Base-by-base conservation (phyloP, 2,888 invertebrate genomes). In the Kuschelorhynchus macadamiae region DNA sequence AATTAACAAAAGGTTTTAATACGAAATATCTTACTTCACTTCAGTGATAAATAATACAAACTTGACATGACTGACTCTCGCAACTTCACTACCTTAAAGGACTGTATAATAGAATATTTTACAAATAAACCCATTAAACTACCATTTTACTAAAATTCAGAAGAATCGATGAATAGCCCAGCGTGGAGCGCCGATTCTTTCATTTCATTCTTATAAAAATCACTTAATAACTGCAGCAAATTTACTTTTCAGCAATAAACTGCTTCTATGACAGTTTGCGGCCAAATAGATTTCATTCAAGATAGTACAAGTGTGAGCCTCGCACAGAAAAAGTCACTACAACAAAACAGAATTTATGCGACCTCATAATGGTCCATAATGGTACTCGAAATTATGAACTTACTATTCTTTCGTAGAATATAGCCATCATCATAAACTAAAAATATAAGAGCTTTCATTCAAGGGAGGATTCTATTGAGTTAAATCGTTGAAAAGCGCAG, bases 311-410 rank as follows among this genome's bases (percentile, higher is more conserved):
- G 67, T 61, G 52, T 32, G 71, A 55, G 66, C 65, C 61, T 49
- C 39, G 44, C 36, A 59, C 47, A 3, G 61, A 60, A 60, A 66
- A 60, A 56, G 49, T 65, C 66, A 47, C 36, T 50, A 61, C 59
- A 72, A 74, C 71, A 74, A 75, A 76, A 74, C 75, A 73, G 76
- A 76, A 80, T 80, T 81, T 81, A 81, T 80, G 78, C 75, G 78
- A 81, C 81, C 81, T 80, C 81, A 81, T 79, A 81, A 68, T 78
- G 77, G 72, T 63, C 76, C 79, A 77, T 76, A 78, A 76, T 50
- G 65, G 71, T 66, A 71, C 72, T 74, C 70, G 62, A 73, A 74
- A 72, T 75, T 65, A 75, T 74, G 57, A 72, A 75, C 68, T 72
- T 62, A 65, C 68, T 64, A 66, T 67, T 68, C 50, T 65, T 36